Conservation (phyloP, 2,113 vertebrate species). For the Oenanthe oenanthe region DNA sequence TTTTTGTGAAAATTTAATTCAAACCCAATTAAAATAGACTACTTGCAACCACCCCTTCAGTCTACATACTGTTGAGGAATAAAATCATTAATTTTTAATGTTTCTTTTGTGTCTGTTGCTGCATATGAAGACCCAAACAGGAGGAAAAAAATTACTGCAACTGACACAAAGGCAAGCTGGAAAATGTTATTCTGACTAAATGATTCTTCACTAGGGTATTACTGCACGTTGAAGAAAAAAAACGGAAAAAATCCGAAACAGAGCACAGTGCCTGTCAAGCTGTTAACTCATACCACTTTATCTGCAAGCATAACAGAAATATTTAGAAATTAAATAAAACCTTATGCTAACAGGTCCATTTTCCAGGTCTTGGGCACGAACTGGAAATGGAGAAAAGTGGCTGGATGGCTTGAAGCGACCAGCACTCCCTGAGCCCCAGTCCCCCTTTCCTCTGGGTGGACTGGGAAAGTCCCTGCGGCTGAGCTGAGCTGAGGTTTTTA, state of each 20-base stretch:
- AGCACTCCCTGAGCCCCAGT: neutral
- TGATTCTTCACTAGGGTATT: neutral
- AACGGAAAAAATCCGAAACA: neutral
- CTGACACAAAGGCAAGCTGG: slow-evolving; percentile 38
- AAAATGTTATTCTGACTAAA: neutral
- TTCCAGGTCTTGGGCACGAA: neutral
- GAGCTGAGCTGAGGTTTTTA: neutral
- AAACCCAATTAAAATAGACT: neutral
- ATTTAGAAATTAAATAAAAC: neutral
- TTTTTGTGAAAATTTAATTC: neutral
- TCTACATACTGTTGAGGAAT: neutral
- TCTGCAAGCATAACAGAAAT: neutral
- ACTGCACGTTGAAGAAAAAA: neutral
- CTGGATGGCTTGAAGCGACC: neutral
- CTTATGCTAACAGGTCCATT: neutral
- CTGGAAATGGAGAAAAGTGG: neutral
- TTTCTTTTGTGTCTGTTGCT: slow-evolving; percentile 50
- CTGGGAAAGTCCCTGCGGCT: neutral
- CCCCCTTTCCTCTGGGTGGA: too few species aligned
- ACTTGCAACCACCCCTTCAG: neutral
- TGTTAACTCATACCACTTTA: neutral
- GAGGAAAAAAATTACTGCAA: neutral
- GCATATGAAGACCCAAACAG: neutral
- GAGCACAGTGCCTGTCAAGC: neutral
- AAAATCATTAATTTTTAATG: slow-evolving; percentile 42